phyloP scores from a whole-genome alignment of 2,113 vertebrate species.

The Callocephalon fimbriatum region DNA sequence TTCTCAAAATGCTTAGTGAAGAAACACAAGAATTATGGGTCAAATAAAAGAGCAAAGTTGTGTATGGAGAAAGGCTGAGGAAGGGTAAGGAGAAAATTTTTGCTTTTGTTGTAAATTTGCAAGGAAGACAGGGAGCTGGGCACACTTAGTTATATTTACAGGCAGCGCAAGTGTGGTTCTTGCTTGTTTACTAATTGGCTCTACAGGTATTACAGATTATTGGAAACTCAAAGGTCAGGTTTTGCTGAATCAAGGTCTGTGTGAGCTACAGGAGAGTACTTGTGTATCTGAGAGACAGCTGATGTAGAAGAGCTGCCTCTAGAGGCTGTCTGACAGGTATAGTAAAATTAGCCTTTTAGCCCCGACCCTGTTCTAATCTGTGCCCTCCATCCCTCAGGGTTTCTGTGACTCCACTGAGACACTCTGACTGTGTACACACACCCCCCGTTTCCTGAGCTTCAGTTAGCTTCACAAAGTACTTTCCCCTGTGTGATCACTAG shows the following conservation, averaged over 20 bases:
- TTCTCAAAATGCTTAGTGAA: neutral
- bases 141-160: fast-evolving
- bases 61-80: neutral
- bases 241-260: neutral
- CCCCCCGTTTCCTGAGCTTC: neutral
- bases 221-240: slow-evolving; percentile 30
- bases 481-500: neutral
- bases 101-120: neutral
- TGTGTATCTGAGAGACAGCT: neutral
- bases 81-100: neutral
- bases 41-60: neutral
- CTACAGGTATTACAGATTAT: neutral
- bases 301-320: neutral
- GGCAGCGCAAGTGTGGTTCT: neutral
- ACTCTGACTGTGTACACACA: neutral
- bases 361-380: neutral
- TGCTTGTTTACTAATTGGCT: neutral
- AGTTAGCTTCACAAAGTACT: neutral
- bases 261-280: neutral
- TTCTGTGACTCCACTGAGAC: fast-evolving
- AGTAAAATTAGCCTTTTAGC: neutral
- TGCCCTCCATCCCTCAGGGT: fast-evolving
- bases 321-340: neutral
- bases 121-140: neutral
- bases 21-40: neutral